These are phyloP conservation scores for Mamestra brassicae DNA, from an alignment of 2,888 invertebrate genomes.

Conservation along the genomic window DNA sequence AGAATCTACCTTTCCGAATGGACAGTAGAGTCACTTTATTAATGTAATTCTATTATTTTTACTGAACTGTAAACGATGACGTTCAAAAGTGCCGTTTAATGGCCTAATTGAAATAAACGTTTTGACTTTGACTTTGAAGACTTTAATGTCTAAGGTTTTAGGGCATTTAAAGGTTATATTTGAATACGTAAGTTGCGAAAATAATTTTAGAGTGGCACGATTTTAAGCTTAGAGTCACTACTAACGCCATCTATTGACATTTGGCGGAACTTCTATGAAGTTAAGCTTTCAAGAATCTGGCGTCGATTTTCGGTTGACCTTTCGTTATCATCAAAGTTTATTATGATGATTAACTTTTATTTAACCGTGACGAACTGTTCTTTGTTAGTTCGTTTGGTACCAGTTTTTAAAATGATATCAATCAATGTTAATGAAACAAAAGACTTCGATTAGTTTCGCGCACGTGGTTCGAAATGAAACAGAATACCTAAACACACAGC, in stretches of 20 bases:
- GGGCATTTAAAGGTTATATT: slow-evolving; percentile 40
- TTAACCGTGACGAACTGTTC: slow-evolving; percentile 14
- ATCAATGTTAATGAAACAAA: slow-evolving; percentile 5
- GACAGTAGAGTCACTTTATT: too few relatives aligned
- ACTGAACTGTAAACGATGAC: too few relatives aligned
- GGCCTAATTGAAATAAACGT: too few relatives aligned
- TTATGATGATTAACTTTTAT: slow-evolving; percentile 2
- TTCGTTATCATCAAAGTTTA: slow-evolving; percentile 34
- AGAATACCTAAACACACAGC: not conserved
- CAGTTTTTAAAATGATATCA: not conserved
- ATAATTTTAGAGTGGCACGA: slow-evolving; percentile 9
- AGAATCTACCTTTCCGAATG: too few relatives aligned
- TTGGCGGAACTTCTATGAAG: slow-evolving; percentile 30
- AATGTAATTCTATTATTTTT: too few relatives aligned
- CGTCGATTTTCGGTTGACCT: slow-evolving; percentile 24
- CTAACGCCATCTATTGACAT: slow-evolving; percentile 60
- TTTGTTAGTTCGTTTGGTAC: not conserved
- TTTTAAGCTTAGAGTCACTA: slow-evolving; percentile 8
- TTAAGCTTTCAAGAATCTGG: slow-evolving; percentile 35
- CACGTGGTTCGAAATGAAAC: slow-evolving; percentile 30
- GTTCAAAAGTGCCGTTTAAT: too few relatives aligned
- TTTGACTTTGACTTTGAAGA: too few relatives aligned
- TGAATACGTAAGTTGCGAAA: slow-evolving; percentile 12
- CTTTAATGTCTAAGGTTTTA: slow-evolving; percentile 36
- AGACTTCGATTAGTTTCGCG: slow-evolving; percentile 28